Conservation (phyloP, 2,113 vertebrate genomes). For the Petromus typicus region DNA sequence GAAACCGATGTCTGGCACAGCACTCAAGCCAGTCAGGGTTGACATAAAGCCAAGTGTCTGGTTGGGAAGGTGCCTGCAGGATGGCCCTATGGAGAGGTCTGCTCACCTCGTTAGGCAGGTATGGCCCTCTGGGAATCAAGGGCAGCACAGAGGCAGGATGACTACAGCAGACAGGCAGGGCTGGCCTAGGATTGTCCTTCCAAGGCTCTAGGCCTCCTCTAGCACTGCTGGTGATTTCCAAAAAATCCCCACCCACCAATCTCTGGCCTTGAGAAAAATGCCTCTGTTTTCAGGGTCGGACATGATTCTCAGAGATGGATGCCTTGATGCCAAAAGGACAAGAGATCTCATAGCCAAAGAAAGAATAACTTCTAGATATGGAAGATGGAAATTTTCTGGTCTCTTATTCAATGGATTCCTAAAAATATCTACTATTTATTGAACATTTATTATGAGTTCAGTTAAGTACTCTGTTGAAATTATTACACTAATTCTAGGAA, state of each 20-base stretch:
- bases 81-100: neutral
- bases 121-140: neutral
- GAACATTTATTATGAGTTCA: neutral
- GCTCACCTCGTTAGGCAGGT: neutral
- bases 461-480: conserved; percentile 28
- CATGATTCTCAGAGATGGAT: neutral
- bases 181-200: neutral
- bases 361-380: conserved; percentile 26
- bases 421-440: conserved; percentile 12
- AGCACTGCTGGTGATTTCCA: neutral
- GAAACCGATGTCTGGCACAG: neutral
- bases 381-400: neutral
- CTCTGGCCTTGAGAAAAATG: neutral
- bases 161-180: neutral
- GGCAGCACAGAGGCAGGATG: neutral
- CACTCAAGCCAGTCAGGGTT: neutral
- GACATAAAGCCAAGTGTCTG: neutral
- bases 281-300: neutral
- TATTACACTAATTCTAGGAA: conserved; percentile 11
- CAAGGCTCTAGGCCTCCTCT: neutral
- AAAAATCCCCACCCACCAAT: too few species aligned
- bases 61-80: neutral
- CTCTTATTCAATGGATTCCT: conserved; percentile 34
- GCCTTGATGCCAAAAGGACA: neutral
- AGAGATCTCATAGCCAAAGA: conserved; percentile 2